These are phyloP conservation scores for Patiria miniata DNA, from an alignment of 35 echinoderm and acorn worm species.

Conservation along the genomic window DNA sequence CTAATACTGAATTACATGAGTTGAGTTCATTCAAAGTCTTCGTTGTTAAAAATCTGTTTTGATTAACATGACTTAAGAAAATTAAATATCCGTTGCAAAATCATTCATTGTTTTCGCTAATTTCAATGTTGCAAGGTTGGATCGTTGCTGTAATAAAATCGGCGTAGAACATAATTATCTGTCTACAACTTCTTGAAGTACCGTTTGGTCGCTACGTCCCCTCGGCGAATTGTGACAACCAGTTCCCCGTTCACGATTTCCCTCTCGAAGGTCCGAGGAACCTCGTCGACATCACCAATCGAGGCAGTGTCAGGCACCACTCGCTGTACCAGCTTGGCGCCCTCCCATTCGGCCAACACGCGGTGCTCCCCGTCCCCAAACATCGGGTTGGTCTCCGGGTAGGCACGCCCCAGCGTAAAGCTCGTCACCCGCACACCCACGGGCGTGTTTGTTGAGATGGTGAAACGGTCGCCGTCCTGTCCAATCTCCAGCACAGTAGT, in stretches of 20 bases:
- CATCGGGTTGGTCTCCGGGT: conserved; percentile 52
- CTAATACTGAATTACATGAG: too few relatives aligned
- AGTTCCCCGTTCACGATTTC: conserved; percentile 55
- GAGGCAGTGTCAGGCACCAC: conserved; percentile 25
- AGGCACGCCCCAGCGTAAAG: conserved; percentile 53
- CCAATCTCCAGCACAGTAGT: conserved; percentile 52
- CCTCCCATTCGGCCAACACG: conserved; percentile 49
- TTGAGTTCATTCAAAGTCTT: too few relatives aligned
- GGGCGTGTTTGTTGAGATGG: conserved; percentile 35
- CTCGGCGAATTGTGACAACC: conserved; percentile 50
- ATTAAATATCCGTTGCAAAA: too few relatives aligned
- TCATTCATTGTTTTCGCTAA: too few relatives aligned
- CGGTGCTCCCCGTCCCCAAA: conserved; percentile 22
- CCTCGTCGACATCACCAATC: conserved; percentile 27
- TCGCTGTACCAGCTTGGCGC: conserved; percentile 51
- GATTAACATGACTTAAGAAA: too few relatives aligned
- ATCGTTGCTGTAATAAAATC: too few relatives aligned
- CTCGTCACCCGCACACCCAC: conserved; percentile 9
- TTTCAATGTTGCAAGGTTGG: too few relatives aligned
- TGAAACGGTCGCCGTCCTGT: conserved; percentile 37
- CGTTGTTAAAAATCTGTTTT: too few relatives aligned
- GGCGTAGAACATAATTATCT: too few relatives aligned
- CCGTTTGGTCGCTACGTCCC: conserved; percentile 58
- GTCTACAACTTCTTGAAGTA: conserved; percentile 45
- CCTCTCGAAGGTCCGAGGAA: conserved; percentile 40